phyloP scores from a whole-genome alignment of 2,888 invertebrate genomes.

The Diplolepis rosae region DNA sequence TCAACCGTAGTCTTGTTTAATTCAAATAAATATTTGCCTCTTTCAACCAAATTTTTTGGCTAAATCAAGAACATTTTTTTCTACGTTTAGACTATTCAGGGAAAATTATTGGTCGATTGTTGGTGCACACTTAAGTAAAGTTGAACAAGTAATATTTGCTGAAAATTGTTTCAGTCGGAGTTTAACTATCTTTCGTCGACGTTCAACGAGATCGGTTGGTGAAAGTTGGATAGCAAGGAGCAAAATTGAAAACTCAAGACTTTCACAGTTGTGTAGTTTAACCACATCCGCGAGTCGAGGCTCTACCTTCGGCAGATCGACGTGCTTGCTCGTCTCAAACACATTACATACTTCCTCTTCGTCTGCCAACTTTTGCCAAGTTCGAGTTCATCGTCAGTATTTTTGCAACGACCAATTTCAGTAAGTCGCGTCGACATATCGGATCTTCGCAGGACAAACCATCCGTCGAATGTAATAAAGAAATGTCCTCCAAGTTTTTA shows the following conservation, averaged over 20 bases:
- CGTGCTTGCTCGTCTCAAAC: constrained; percentile 11
- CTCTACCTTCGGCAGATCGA: neutral
- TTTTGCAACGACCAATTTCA: constrained; percentile 5
- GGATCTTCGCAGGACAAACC: constrained; percentile 2
- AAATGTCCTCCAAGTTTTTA: constrained; percentile 7
- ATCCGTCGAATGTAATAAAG: constrained; percentile 11
- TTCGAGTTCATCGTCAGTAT: constrained; percentile 35
- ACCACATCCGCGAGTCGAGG: constrained; percentile 14
- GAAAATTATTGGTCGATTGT: neutral
- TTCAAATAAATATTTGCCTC: too few species aligned
- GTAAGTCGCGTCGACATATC: constrained; percentile 12
- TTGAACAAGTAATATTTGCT: neutral
- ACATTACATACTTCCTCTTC: constrained; percentile 18
- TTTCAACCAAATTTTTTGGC: too few species aligned
- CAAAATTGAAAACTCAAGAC: constrained; percentile 65
- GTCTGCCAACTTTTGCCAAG: constrained; percentile 23
- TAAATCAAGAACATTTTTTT: too few species aligned
- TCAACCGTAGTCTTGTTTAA: too few species aligned
- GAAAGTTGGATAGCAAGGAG: constrained; percentile 40
- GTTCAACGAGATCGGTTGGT: constrained; percentile 48
- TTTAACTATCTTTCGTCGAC: constrained; percentile 43
- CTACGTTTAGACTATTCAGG: neutral
- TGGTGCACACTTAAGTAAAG: neutral
- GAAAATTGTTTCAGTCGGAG: constrained; percentile 45
- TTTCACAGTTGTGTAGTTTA: constrained; percentile 27